These are phyloP conservation scores for Helarctos malayanus DNA, from an alignment of 2,797 vertebrate species.

Conservation along the genomic window DNA sequence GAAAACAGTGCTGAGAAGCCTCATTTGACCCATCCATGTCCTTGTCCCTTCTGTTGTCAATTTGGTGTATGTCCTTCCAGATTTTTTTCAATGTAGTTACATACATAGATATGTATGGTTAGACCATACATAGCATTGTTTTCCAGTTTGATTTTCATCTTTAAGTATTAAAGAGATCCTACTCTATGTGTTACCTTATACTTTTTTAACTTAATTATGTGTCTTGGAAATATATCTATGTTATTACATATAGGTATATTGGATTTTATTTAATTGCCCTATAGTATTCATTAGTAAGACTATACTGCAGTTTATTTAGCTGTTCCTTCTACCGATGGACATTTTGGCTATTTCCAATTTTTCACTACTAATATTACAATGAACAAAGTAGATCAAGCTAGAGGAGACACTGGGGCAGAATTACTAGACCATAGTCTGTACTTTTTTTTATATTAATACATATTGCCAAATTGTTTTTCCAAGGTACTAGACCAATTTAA, in stretches of 20 bases:
- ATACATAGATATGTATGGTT: neutral
- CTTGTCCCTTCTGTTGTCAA: neutral
- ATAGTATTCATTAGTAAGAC: conserved; percentile 9
- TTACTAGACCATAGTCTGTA: neutral
- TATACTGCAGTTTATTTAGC: neutral
- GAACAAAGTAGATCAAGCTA: neutral
- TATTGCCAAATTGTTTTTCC: neutral
- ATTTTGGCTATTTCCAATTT: conserved; percentile 11
- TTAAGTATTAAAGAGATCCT: conserved; percentile 1
- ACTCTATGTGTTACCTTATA: neutral
- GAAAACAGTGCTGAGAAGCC: conserved; percentile 2
- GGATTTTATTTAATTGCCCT: conserved; percentile 23
- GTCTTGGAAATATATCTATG: neutral
- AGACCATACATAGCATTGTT: neutral
- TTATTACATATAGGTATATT: neutral
- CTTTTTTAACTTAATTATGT: neutral
- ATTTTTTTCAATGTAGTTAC: conserved; percentile 3
- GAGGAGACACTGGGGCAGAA: neutral
- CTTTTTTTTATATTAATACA: neutral
- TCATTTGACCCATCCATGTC: neutral
- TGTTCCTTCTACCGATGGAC: neutral
- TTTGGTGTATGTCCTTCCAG: neutral
- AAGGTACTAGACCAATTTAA: neutral
- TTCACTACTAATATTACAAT: neutral
- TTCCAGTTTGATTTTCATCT: conserved; percentile 10